phyloP scores from a whole-genome alignment of 2,888 invertebrate genomes.

The Nemurella pictetii region DNA sequence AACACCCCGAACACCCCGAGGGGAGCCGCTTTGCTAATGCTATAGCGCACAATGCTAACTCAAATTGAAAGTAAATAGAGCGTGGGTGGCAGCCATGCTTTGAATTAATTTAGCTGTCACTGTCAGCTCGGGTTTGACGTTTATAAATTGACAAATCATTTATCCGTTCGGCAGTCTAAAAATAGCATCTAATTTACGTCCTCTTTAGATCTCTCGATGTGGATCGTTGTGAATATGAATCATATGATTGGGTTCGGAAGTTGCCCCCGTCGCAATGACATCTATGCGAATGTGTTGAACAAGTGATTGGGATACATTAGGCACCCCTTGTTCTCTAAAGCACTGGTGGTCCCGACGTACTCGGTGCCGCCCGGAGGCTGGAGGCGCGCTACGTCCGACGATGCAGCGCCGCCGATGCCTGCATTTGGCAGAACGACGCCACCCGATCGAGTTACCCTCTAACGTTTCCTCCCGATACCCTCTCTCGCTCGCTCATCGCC shows the following conservation, averaged over 20 bases:
- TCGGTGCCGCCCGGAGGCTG: too few relatives aligned
- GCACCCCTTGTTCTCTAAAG: too few relatives aligned
- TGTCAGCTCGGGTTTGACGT: background rate
- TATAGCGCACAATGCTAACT: background rate
- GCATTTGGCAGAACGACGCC: constrained; percentile 18
- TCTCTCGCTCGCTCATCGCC: background rate
- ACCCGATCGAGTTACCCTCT: background rate
- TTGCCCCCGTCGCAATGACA: too few relatives aligned
- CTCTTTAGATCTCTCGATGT: background rate
- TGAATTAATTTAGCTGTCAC: background rate
- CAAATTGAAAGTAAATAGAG: background rate
- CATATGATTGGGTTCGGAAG: background rate
- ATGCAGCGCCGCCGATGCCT: background rate
- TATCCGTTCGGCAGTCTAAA: background rate
- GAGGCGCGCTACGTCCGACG: too few relatives aligned
- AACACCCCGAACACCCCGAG: too few relatives aligned
- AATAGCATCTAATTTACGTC: background rate
- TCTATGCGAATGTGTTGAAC: too few relatives aligned
- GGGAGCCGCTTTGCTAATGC: too few relatives aligned
- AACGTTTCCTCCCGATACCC: background rate
- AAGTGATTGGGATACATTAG: too few relatives aligned
- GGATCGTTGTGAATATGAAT: background rate
- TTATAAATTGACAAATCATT: background rate
- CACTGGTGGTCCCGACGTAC: too few relatives aligned
- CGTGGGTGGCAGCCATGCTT: background rate